Base-by-base conservation (phyloP, 2,797 vertebrate species). In the Galago senegalensis region DNA sequence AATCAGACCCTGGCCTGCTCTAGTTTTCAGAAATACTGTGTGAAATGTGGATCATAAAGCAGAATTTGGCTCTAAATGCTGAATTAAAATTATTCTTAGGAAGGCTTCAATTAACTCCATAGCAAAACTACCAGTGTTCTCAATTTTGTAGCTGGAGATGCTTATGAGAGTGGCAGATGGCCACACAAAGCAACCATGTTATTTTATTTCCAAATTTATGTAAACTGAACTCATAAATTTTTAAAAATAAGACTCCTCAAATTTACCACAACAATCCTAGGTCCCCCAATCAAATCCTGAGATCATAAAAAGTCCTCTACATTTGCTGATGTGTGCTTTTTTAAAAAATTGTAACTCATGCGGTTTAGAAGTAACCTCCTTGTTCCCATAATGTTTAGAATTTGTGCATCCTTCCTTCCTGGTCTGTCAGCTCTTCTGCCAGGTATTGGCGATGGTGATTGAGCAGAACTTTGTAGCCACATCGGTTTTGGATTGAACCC, bases 11-110 rank as follows among this genome's bases (percentile, higher is more conserved):
- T 97, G 79, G 65, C 70, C 95, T 0, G 14, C 97, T 98, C 97
- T 97, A 93, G 63, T 97, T 98, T 98, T 97, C 84, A 95, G 96
- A 98, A 97, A 97, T 90, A 97, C 85, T 96, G 67, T 88, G 88
- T 83, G 92, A 96, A 98, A 84, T 96, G 93, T 92, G 96, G 95
- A 98, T 98, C 97, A 95, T 98, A 97, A 97, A 97, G 97, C 92
- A 98, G 98, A 98, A 98, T 98, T 98, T 98, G 98, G 96, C 97
- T 98, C 90, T 96, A 73, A 98, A 97, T 96, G 97, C 85, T 97
- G 98, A 98, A 98, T 98, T 98, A 97, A 98, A 98, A 98, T 98
- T 98, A 98, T 98, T 98, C 98, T 98, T 98, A 98, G 98, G 98
- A 98, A 98, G 97, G 97, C 97, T 98, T 98, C 98, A 98, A 98